Evolutionary conservation across 2,888 invertebrate species (phyloP).

Genomic region (Ornithoptera alexandrae): DNA sequence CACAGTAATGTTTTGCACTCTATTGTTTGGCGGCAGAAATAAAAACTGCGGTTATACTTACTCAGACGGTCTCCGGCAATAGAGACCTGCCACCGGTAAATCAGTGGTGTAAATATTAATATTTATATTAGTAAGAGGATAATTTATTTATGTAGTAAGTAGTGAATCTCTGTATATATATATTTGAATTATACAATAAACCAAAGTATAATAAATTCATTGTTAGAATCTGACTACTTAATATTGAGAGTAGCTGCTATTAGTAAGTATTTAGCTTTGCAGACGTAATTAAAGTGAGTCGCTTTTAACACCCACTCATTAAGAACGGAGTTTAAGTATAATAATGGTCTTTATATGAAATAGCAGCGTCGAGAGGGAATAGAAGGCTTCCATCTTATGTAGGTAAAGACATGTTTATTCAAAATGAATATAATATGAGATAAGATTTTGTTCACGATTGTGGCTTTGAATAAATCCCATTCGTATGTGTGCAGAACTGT

Average conservation of each 20-base stretch:
- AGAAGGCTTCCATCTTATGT: conserved; percentile 8
- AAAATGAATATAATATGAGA: conserved; percentile 19
- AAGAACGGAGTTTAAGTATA: conserved; percentile 27
- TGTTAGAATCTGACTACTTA: conserved; percentile 3
- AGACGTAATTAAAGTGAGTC: conserved; percentile 26
- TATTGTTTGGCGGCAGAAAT: no score
- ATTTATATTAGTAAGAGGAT: no score
- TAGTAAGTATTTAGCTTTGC: conserved; percentile 24
- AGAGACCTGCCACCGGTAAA: no score
- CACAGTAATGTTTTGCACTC: no score
- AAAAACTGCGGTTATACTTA: no score
- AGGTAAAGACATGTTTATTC: conserved; percentile 21
- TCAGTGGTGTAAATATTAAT: no score
- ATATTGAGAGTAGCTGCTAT: conserved; percentile 21
- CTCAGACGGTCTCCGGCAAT: no score
- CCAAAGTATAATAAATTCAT: background rate
- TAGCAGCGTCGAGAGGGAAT: conserved; percentile 6
- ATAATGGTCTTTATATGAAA: conserved; percentile 24
- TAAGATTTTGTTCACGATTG: conserved; percentile 17
- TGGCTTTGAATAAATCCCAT: conserved; percentile 6
- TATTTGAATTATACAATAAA: background rate
- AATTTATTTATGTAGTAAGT: no score
- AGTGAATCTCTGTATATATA: no score
- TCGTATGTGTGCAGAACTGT: background rate
- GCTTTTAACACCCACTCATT: conserved; percentile 26